Evolutionary conservation across 2,888 invertebrate genomes (phyloP), one percentile per base, ranked within the genome.

Genomic region (Ellobium chinense): DNA sequence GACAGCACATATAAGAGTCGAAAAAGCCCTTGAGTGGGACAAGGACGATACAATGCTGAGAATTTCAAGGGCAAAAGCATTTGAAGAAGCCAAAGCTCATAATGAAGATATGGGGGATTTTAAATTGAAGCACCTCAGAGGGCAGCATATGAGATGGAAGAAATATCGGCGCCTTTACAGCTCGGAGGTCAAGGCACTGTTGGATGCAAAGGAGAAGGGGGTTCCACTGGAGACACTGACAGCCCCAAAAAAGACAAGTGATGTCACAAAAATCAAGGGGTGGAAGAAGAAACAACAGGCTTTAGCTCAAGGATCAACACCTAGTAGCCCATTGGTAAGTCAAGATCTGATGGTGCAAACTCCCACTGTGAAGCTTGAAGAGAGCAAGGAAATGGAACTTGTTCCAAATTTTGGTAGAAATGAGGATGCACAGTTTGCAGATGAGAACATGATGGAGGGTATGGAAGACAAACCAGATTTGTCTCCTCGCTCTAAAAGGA

Each of bases 241-340:
- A 58, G 36, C 9, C 36, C 31, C 39, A 27, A 66, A 39, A 31
- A 90, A 91, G 80, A 90, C 90, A 14, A 82, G 86, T 9, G 90
- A 90, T 79, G 82, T 89, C 31, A 88, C 89, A 12, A 90, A 90
- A 76, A 90, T 90, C 60, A 89, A 90, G 85, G 89, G 89, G 56
- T 90, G 90, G 91, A 89, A 88, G 79, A 88, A 83, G n/a, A 90
- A 88, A 72, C 87, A 83, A 14, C 81, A 39, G 7, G n/a, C 24
- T 29, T 27, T 60, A 12, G 9, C 46, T 27, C 54, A 75, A n/a
- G 56, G 66, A 34, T n/a, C n/a, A n/a, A 74, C 24, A 7, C 37
- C 29, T 1, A 37, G 21, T 37, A 29, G 72, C 58, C 18, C 31
- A 46, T 18, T 56, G 74, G 56, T 56, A 37, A 87, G 72, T 79